phyloP scores from a whole-genome alignment of 2,113 vertebrate genomes.

The Stomatorhinus ivindoensis region DNA sequence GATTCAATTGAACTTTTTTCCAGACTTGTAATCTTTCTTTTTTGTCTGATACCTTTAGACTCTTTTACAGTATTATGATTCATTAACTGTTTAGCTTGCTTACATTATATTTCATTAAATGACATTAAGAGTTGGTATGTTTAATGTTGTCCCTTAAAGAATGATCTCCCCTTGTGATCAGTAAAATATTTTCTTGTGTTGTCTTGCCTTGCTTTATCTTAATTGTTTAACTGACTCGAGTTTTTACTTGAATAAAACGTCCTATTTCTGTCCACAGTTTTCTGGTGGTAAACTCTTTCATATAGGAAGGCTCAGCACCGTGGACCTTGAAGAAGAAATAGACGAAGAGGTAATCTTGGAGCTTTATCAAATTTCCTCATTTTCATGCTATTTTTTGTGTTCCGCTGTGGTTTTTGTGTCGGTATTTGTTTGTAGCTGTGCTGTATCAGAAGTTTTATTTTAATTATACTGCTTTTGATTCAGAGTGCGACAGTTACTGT shows the following conservation, averaged over 20 bases:
- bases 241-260: neutral
- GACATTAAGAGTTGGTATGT: neutral
- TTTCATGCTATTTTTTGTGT: neutral
- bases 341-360: conserved; percentile 57
- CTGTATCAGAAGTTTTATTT: neutral
- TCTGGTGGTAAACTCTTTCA: conserved; percentile 63
- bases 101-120: neutral
- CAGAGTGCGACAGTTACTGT: neutral
- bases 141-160: neutral
- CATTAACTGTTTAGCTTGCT: neutral
- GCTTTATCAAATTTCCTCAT: neutral
- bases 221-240: neutral
- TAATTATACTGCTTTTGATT: neutral
- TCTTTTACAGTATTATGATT: neutral
- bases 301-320: conserved; percentile 78
- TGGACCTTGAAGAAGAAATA: conserved; percentile 79
- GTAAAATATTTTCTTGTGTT: neutral
- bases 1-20: neutral
- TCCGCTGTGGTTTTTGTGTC: neutral
- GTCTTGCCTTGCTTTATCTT: neutral
- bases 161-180: neutral
- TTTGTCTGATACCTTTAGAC: neutral
- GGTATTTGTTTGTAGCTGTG: neutral
- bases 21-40: neutral
- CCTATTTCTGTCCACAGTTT: conserved; percentile 50